Evolutionary conservation across 1,140 invertebrate species (phyloP).

Genomic region (Ceratosolen solmsi): DNA sequence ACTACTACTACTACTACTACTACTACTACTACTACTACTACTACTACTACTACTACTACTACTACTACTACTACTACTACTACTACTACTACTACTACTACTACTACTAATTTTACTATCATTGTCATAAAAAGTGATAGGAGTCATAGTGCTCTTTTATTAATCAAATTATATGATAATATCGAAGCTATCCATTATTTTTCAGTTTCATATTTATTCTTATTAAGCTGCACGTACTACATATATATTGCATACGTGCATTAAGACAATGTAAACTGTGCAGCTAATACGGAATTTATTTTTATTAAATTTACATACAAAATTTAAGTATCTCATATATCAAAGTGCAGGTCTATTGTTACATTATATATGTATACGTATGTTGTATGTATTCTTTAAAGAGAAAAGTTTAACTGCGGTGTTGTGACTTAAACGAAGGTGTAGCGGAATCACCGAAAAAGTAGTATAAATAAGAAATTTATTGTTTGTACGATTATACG

Average conservation of each 20-base stretch:
- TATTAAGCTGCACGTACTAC: constrained; percentile 43
- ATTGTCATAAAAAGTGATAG: constrained; percentile 34
- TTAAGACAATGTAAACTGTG: constrained; percentile 9
- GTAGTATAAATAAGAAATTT: constrained; percentile 19
- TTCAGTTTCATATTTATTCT: constrained; percentile 45
- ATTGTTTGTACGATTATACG: constrained; percentile 31
- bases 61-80: neutral
- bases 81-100: constrained; percentile 5
- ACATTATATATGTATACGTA: constrained; percentile 37
- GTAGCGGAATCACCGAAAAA: constrained; percentile 19
- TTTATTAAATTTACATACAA: constrained; percentile 34
- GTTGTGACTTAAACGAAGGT: constrained; percentile 39
- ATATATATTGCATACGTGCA: too few species aligned
- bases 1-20: constrained; percentile 18
- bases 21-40: neutral
- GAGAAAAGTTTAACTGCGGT: constrained; percentile 36
- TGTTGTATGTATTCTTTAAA: constrained; percentile 29
- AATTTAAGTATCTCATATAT: constrained; percentile 30
- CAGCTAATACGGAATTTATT: neutral
- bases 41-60: neutral
- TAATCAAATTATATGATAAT: constrained; percentile 48
- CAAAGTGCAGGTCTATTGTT: constrained; percentile 40
- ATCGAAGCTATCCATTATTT: constrained; percentile 40
- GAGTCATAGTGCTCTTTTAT: constrained; percentile 24
- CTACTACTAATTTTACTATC: constrained; percentile 32